A percentile compares a stretch with the other conserved stretches of the same genome.
These are phyloP conservation scores for Centropyge bicolor DNA, from an alignment of 2,797 vertebrate genomes.

Conservation along the genomic window DNA sequence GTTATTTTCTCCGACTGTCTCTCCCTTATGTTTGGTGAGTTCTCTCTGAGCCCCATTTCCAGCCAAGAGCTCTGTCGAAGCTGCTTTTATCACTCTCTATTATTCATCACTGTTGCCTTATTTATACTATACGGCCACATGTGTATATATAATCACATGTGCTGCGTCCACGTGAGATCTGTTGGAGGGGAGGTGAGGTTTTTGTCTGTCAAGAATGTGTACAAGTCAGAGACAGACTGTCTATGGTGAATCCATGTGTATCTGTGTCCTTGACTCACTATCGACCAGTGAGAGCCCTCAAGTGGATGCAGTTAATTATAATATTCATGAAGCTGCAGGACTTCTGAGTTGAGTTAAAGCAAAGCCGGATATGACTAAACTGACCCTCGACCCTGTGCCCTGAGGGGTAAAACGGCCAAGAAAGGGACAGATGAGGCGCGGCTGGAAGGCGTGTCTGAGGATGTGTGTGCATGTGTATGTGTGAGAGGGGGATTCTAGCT, in stretches of 20 bases:
- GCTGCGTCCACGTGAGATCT: slow-evolving; percentile 47
- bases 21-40: not conserved
- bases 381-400: slow-evolving; percentile 56
- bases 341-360: slow-evolving; percentile 48
- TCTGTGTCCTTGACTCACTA: slow-evolving; percentile 46
- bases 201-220: slow-evolving; percentile 15
- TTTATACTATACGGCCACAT: slow-evolving; percentile 63
- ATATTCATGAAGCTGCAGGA: slow-evolving; percentile 75
- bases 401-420: slow-evolving; percentile 32
- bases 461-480: not conserved
- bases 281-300: slow-evolving; percentile 41
- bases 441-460: not conserved
- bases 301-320: slow-evolving; percentile 62
- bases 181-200: slow-evolving; percentile 11
- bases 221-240: slow-evolving; percentile 1
- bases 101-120: slow-evolving; percentile 73
- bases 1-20: slow-evolving; percentile 5
- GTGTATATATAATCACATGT: slow-evolving; percentile 54
- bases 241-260: not conserved
- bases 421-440: slow-evolving; percentile 36
- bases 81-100: slow-evolving; percentile 67
- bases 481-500: slow-evolving; percentile 8
- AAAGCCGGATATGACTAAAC: slow-evolving; percentile 54
- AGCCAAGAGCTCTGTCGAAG: slow-evolving; percentile 33
- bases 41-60: slow-evolving; percentile 8